A percentile compares a stretch with the other conserved stretches of the same genome.
phyloP scores from a whole-genome alignment of 1,140 invertebrate genomes.

The Octopus bimaculoides region DNA sequence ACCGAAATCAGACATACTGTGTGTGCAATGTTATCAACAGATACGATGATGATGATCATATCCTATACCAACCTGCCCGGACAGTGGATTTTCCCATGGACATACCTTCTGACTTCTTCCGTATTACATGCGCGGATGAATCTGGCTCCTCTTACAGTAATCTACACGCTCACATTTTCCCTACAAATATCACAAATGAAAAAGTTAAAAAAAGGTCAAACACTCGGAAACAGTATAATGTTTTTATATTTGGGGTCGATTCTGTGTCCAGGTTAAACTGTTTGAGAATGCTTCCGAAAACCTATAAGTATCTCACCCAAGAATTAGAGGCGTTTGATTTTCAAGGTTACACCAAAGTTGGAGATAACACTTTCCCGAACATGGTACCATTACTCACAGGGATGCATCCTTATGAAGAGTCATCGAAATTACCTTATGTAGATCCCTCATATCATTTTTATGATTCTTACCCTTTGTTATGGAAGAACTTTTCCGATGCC shows the following conservation, averaged over 20 bases:
- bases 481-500: conserved; percentile 31
- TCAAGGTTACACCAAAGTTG: conserved; percentile 37
- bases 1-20: neutral
- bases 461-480: conserved; percentile 32
- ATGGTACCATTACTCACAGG: conserved; percentile 32
- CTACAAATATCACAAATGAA: conserved; percentile 1
- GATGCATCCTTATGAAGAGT: neutral
- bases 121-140: conserved; percentile 18
- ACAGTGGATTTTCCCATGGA: neutral
- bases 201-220: conserved; percentile 10
- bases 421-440: neutral
- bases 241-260: conserved; percentile 80
- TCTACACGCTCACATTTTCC: neutral
- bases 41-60: conserved; percentile 14
- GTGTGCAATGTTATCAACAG: conserved; percentile 11
- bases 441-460: conserved; percentile 11
- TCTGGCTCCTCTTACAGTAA: neutral
- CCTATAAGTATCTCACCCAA: conserved; percentile 61
- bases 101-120: conserved; percentile 17
- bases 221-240: conserved; percentile 28
- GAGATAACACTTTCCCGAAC: conserved; percentile 38
- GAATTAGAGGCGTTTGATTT: conserved; percentile 27
- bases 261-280: conserved; percentile 80
- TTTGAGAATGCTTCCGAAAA: conserved; percentile 73
- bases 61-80: conserved; percentile 11